A percentile compares a stretch with the other conserved stretches of the same genome.
phyloP scores from a whole-genome alignment of 2,888 invertebrate genomes.

The Cantharis rufa region DNA sequence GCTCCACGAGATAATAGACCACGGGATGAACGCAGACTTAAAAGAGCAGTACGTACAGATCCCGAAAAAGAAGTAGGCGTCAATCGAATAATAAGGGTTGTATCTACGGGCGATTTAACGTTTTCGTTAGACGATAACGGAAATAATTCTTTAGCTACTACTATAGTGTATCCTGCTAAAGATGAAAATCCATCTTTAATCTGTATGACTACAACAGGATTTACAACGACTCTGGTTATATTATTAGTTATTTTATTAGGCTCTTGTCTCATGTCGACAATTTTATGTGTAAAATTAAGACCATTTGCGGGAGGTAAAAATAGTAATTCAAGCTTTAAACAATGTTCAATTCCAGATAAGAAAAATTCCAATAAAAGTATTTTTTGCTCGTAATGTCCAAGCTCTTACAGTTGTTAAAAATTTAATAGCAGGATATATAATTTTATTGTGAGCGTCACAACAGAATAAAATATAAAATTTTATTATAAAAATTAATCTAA shows the following conservation, averaged over 20 bases:
- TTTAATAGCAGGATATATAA: background rate
- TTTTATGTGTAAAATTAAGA: constrained; percentile 80
- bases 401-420: background rate
- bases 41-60: constrained; percentile 64
- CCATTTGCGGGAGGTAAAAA: constrained; percentile 60
- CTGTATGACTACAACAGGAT: constrained; percentile 94
- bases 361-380: constrained; percentile 66
- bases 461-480: background rate
- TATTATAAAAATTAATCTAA: background rate
- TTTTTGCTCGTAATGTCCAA: constrained; percentile 65
- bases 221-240: constrained; percentile 82
- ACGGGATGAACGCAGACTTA: constrained; percentile 73
- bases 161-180: constrained; percentile 73
- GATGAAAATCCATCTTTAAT: constrained; percentile 69
- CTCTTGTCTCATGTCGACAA: constrained; percentile 84
- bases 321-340: constrained; percentile 3
- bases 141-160: constrained; percentile 62
- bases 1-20: constrained; percentile 69
- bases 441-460: background rate
- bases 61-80: constrained; percentile 86
- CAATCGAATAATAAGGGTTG: constrained; percentile 86
- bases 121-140: constrained; percentile 76
- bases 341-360: constrained; percentile 19
- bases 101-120: constrained; percentile 87
- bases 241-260: constrained; percentile 80